Percentiles rank a stretch among this genome's conserved stretches.
Evolutionary conservation across 1,140 invertebrate species (phyloP).

Genomic region (Oryzaephilus surinamensis): DNA sequence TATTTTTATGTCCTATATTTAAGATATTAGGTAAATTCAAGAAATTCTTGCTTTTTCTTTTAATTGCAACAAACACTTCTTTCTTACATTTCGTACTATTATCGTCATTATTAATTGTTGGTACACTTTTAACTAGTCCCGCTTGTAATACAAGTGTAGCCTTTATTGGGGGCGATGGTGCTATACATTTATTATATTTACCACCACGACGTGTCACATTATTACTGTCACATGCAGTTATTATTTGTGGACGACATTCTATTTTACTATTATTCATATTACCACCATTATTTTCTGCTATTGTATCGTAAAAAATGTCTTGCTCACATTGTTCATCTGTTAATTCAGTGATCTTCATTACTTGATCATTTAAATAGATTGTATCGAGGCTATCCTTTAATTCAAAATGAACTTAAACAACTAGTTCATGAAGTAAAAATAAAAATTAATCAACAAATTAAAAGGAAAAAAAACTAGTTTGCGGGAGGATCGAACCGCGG

Average conservation of each 20-base stretch:
- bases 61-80: constrained; percentile 3
- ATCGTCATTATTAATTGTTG: constrained; percentile 11
- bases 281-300: constrained; percentile 18
- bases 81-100: constrained; percentile 24
- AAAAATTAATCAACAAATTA: no score
- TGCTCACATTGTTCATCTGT: constrained; percentile 26
- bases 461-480: no score
- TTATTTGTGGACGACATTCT: constrained; percentile 4
- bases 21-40: constrained; percentile 17
- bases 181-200: constrained; percentile 32
- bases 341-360: constrained; percentile 9
- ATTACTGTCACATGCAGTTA: constrained; percentile 15
- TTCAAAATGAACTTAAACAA: constrained; percentile 5
- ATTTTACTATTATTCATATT: no score
- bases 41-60: constrained; percentile 15
- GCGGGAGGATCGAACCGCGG: no score
- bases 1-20: constrained; percentile 1
- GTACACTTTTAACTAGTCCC: constrained; percentile 26
- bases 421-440: no score
- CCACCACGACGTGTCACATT: constrained; percentile 23
- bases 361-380: constrained; percentile 21
- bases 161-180: constrained; percentile 32
- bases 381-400: constrained; percentile 27
- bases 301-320: constrained; percentile 30
- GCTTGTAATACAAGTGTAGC: constrained; percentile 32